These are phyloP conservation scores for Rhinolophus ferrumequinum DNA, from an alignment of 2,113 vertebrate genomes.

Conservation along the genomic window DNA sequence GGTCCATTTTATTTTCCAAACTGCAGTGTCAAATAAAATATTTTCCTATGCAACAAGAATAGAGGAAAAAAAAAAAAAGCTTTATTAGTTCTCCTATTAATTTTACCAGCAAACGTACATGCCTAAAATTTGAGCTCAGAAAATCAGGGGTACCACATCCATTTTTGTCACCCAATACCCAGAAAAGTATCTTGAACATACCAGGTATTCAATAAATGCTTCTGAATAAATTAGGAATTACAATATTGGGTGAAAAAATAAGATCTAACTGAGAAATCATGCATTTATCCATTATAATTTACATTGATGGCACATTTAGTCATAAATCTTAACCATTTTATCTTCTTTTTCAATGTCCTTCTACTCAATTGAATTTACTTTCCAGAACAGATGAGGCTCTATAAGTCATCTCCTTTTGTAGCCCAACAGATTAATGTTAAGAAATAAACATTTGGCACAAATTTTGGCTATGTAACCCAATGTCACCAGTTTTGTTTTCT, in stretches of 20 bases:
- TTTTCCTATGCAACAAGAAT: not conserved
- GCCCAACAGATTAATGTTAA: not conserved
- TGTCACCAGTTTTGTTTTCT: not conserved
- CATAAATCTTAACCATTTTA: not conserved
- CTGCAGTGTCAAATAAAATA: not conserved
- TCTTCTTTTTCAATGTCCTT: not conserved
- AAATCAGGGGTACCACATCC: not conserved
- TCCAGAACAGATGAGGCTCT: not conserved
- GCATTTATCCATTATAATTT: not conserved
- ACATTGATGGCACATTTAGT: not conserved
- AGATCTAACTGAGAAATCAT: not conserved
- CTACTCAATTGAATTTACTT: not conserved
- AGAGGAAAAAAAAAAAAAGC: not conserved
- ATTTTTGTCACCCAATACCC: not conserved
- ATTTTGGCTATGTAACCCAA: not conserved
- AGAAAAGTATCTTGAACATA: not conserved
- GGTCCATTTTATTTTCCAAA: not conserved
- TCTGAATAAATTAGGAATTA: not conserved
- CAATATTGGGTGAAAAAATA: not conserved
- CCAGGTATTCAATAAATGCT: not conserved
- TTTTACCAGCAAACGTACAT: not conserved
- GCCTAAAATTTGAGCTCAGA: not conserved
- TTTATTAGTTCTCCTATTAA: not conserved
- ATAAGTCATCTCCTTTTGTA: not conserved
- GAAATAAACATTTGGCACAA: not conserved